These are phyloP conservation scores for Drosophila borborema DNA, from an alignment of 2,888 invertebrate species.

Conservation along the genomic window DNA sequence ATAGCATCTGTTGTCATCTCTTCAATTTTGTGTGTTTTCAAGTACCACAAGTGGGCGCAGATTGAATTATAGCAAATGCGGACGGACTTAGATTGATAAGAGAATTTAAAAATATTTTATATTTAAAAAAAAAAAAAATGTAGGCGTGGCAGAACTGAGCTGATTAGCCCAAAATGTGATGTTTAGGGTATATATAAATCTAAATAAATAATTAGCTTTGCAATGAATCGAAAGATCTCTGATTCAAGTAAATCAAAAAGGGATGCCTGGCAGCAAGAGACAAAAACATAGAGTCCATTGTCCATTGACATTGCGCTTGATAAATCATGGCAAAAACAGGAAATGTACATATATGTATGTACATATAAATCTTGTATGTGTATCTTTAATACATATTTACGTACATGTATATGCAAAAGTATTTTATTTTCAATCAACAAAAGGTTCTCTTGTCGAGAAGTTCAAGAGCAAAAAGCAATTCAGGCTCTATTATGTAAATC, in stretches of 20 bases:
- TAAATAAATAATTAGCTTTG: background rate
- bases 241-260: background rate
- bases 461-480: constrained; percentile 5
- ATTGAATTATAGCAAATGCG: background rate
- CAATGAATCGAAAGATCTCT: background rate
- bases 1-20: constrained; percentile 16
- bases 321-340: constrained; percentile 39
- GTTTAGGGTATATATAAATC: background rate
- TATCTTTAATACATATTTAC: background rate
- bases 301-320: constrained; percentile 35
- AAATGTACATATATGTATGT: constrained; percentile 12
- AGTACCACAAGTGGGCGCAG: background rate
- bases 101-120: background rate
- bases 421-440: too few species aligned
- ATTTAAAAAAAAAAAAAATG: background rate
- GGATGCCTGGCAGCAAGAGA: constrained; percentile 9
- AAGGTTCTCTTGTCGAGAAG: background rate
- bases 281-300: constrained; percentile 8
- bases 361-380: background rate
- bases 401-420: too few species aligned
- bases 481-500: background rate
- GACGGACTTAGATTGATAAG: background rate
- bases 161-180: background rate
- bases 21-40: constrained; percentile 12
- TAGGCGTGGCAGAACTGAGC: background rate